A percentile compares a stretch with the other conserved stretches of the same genome.
Conservation (phyloP, 2,888 invertebrate genomes). For the Cerastis rubricosa region DNA sequence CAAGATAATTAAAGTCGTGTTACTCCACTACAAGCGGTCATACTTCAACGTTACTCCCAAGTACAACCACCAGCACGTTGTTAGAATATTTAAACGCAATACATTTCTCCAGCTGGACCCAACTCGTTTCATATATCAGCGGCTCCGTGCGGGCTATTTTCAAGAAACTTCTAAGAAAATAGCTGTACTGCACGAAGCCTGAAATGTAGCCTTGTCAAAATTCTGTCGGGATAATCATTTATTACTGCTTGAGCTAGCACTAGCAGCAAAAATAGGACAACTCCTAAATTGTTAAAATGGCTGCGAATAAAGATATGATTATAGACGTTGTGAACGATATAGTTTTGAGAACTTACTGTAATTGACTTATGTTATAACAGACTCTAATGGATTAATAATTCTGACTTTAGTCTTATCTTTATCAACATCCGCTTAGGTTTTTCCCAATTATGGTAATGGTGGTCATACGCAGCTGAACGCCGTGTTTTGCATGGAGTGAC, state of each 20-base stretch:
- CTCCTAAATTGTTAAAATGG: neutral
- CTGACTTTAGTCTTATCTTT: too few relatives aligned
- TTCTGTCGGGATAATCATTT: slow-evolving; percentile 38
- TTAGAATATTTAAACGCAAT: slow-evolving; percentile 56
- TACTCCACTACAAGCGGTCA: neutral
- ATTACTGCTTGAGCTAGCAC: slow-evolving; percentile 14
- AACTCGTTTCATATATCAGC: slow-evolving; percentile 55
- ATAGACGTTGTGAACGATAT: neutral
- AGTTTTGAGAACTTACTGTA: neutral
- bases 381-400: too few relatives aligned
- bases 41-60: slow-evolving; percentile 6
- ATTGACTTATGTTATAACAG: neutral
- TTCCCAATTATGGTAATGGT: too few relatives aligned
- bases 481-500: too few relatives aligned
- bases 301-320: neutral
- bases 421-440: too few relatives aligned
- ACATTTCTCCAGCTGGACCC: slow-evolving; percentile 52
- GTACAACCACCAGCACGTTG: slow-evolving; percentile 17
- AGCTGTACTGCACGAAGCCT: slow-evolving; percentile 15
- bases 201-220: slow-evolving; percentile 44
- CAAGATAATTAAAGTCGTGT: neutral
- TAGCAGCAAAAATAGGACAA: neutral
- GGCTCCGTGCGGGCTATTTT: slow-evolving; percentile 37
- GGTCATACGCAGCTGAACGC: too few relatives aligned
- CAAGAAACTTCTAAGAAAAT: slow-evolving; percentile 39